Evolutionary conservation across 2,113 vertebrate genomes (phyloP).

Genomic region (Gambusia affinis): DNA sequence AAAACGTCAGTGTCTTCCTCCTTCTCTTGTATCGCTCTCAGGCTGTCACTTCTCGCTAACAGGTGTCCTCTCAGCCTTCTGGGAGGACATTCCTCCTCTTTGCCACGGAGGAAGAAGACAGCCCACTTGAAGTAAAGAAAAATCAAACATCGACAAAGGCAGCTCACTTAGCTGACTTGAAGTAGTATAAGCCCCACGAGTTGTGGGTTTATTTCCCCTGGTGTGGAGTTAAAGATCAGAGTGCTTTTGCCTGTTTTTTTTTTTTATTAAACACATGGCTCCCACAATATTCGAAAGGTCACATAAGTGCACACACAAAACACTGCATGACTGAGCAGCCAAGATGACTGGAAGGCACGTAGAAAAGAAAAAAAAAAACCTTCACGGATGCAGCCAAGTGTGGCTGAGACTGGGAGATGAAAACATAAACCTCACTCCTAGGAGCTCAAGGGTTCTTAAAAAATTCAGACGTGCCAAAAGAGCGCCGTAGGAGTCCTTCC

Average conservation of each 20-base stretch:
- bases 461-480: constrained; percentile 71
- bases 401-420: constrained; percentile 7
- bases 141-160: constrained; percentile 38
- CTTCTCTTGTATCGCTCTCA: constrained; percentile 41
- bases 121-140: constrained; percentile 39
- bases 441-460: constrained; percentile 47
- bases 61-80: constrained; percentile 74
- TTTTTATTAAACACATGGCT: constrained; percentile 38
- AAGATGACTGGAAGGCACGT: constrained; percentile 13
- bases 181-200: constrained; percentile 6
- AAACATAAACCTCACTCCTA: constrained; percentile 41
- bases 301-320: constrained; percentile 31
- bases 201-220: constrained; percentile 18
- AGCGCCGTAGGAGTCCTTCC: constrained; percentile 58
- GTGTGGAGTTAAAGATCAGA: constrained; percentile 76
- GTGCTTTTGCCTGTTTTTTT: constrained; percentile 49
- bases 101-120: constrained; percentile 44
- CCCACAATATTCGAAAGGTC: constrained; percentile 60
- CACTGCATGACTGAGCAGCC: constrained; percentile 36
- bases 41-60: constrained; percentile 62
- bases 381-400: constrained; percentile 14
- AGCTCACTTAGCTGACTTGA: constrained; percentile 27
- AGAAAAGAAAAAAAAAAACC: constrained; percentile 6
- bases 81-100: constrained; percentile 73
- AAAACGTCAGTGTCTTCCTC: constrained; percentile 6